A percentile compares a stretch with the other conserved stretches of the same genome.
phyloP scores from a whole-genome alignment of 2,113 vertebrate species.

The Hyperopisus bebe region DNA sequence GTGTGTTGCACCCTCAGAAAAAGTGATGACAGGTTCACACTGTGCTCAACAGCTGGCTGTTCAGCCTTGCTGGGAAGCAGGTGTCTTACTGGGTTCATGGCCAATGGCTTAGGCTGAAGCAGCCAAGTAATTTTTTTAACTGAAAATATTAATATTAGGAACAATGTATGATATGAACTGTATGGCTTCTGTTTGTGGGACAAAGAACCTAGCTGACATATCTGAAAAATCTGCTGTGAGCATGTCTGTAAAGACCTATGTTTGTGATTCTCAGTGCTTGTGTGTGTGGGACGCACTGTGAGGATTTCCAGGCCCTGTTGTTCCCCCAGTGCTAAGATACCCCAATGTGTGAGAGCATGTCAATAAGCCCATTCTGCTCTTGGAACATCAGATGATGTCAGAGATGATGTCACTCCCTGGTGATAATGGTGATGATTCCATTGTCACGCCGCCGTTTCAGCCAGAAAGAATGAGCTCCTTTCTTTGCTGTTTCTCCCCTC shows the following conservation, averaged over 20 bases:
- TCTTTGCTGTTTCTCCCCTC: not conserved
- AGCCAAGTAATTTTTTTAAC: not conserved
- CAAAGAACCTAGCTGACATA: not conserved
- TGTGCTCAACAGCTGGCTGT: not conserved
- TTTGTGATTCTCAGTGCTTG: slow-evolving; percentile 16
- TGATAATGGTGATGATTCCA: slow-evolving; percentile 53
- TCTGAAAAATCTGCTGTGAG: slow-evolving; percentile 15
- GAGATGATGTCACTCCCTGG: slow-evolving; percentile 63
- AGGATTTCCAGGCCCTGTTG: not conserved
- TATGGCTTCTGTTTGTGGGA: not conserved
- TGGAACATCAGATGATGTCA: slow-evolving; percentile 57
- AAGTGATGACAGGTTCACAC: not conserved
- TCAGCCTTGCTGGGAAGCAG: not conserved
- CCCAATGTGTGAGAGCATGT: slow-evolving; percentile 10
- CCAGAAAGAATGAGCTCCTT: slow-evolving; percentile 26
- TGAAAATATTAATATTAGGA: not conserved
- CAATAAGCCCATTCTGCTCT: slow-evolving; percentile 56
- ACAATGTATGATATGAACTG: not conserved
- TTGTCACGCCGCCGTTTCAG: slow-evolving; percentile 32
- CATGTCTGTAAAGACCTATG: slow-evolving; percentile 22
- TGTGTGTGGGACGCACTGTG: slow-evolving; percentile 8
- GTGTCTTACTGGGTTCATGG: not conserved
- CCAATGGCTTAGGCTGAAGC: not conserved
- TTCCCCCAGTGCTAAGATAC: slow-evolving; percentile 30
- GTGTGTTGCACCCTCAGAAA: not conserved